Evolutionary conservation across 2,888 invertebrate species (phyloP), one percentile per base, ranked within the genome.

Genomic region (Hyalella azteca): DNA sequence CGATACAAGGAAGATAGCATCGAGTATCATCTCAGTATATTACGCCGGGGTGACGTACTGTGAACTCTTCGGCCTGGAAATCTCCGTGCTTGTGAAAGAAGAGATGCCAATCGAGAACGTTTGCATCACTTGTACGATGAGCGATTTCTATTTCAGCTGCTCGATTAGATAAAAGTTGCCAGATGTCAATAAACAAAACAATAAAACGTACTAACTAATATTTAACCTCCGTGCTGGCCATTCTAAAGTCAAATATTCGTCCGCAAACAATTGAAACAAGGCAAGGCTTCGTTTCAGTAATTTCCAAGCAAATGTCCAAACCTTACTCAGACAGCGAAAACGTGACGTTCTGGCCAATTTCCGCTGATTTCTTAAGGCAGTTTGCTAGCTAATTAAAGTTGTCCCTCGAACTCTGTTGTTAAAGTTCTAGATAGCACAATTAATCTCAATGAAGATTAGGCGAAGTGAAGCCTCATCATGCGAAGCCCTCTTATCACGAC

Each of bases 21-120:
- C 66, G 66, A 19, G 19, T 19, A 66, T 66, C 66, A 66, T 66
- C 66, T 66, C 66, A 22, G 66, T 66, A 66, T 66, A 15, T 66
- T 66, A 36, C 36, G 66, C 66, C 11, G 19, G 36, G 29, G 36
- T 29, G 66, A 66, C 66, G 66, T 66, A 11, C 13, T n/a, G n/a
- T n/a, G n/a, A n/a, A n/a, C n/a, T n/a, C n/a, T n/a, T n/a, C n/a
- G n/a, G n/a, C n/a, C n/a, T n/a, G n/a, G n/a, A 2, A 45, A 66
- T 36, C 39, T 32, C 7, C 15, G 2, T 5, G 36, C 39, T 36
- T 15, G 7, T 66, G 9, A 45, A 45, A 45, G 45, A 45, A 45
- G 11, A 36, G 36, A 66, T 29, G 66, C 36, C 4, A 36, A 32
- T 66, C 36, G 66, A 36, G n/a, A n/a, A n/a, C n/a, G n/a, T n/a